phyloP scores from a whole-genome alignment of 2,888 invertebrate genomes.

The Pimpla rufipes region DNA sequence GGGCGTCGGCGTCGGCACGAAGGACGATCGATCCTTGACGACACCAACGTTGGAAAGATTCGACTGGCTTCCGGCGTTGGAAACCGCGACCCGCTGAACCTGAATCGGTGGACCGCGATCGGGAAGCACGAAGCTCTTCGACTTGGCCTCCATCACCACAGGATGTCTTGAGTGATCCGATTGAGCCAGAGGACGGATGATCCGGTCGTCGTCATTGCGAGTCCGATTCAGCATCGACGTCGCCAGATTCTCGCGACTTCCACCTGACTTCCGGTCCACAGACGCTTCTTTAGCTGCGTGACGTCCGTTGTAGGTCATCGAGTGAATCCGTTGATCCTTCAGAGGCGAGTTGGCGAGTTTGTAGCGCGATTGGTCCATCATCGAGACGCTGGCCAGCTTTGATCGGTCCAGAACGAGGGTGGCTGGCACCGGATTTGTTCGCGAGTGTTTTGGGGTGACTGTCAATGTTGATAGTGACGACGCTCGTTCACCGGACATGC shows the following conservation, averaged over 20 bases:
- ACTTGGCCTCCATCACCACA: constrained; percentile 79
- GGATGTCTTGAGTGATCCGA: constrained; percentile 74
- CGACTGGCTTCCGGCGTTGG: constrained; percentile 68
- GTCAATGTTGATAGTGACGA: constrained; percentile 43
- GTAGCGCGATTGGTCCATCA: constrained; percentile 58
- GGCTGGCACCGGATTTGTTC: constrained; percentile 61
- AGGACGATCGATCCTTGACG: constrained; percentile 70
- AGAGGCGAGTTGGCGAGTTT: constrained; percentile 63
- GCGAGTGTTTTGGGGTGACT: constrained; percentile 43
- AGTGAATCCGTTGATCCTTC: constrained; percentile 49
- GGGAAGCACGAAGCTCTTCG: constrained; percentile 81
- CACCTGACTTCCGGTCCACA: not conserved
- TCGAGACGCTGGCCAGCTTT: constrained; percentile 53
- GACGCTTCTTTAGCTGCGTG: constrained; percentile 53
- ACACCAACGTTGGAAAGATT: constrained; percentile 62
- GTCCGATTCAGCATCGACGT: constrained; percentile 15
- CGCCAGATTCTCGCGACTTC: constrained; percentile 46
- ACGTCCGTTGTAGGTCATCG: constrained; percentile 67
- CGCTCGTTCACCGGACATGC: constrained; percentile 42
- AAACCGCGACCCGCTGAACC: not conserved
- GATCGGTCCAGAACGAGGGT: constrained; percentile 65
- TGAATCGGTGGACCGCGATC: constrained; percentile 67
- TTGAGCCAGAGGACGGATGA: constrained; percentile 77
- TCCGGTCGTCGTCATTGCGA: constrained; percentile 68
- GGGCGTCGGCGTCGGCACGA: constrained; percentile 70